A percentile compares a stretch with the other conserved stretches of the same genome.
Conservation (phyloP, 2,888 invertebrate species). For the Leptinotarsa haldemani region DNA sequence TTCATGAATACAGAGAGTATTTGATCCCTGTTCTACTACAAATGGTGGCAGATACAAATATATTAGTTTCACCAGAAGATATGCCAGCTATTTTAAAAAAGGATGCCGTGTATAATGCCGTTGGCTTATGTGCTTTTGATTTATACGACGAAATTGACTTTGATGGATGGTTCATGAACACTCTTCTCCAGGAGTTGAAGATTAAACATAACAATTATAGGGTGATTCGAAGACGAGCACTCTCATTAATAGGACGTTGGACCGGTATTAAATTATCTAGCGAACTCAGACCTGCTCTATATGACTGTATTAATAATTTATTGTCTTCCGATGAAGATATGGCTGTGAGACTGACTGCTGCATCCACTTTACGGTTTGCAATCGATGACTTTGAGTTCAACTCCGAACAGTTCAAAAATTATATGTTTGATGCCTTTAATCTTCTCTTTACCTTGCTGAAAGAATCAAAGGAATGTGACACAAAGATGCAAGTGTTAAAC, state of each 20-base stretch:
- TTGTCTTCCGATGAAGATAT: slow-evolving; percentile 80
- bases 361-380: slow-evolving; percentile 83
- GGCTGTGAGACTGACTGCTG: slow-evolving; percentile 88
- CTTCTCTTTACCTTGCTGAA: slow-evolving; percentile 86
- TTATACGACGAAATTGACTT: slow-evolving; percentile 94
- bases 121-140: slow-evolving; percentile 88
- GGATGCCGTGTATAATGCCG: slow-evolving; percentile 94
- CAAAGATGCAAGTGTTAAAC: slow-evolving; percentile 87
- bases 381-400: slow-evolving; percentile 95
- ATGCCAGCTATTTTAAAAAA: slow-evolving; percentile 84
- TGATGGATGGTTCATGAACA: slow-evolving; percentile 90
- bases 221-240: slow-evolving; percentile 85
- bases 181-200: slow-evolving; percentile 84
- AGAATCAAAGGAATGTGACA: slow-evolving; percentile 68
- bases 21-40: slow-evolving; percentile 80
- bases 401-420: slow-evolving; percentile 86
- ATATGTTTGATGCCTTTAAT: slow-evolving; percentile 81
- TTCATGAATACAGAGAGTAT: slow-evolving; percentile 80
- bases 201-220: slow-evolving; percentile 85
- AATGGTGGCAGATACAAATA: slow-evolving; percentile 76
- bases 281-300: slow-evolving; percentile 83
- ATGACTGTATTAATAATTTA: slow-evolving; percentile 81
- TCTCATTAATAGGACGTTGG: slow-evolving; percentile 86
- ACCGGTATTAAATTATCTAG: slow-evolving; percentile 85
- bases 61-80: slow-evolving; percentile 77